Evolutionary conservation across 2,797 vertebrate species (phyloP), one percentile per base, ranked within the genome.

Genomic region (Dromococcyx pavoninus): DNA sequence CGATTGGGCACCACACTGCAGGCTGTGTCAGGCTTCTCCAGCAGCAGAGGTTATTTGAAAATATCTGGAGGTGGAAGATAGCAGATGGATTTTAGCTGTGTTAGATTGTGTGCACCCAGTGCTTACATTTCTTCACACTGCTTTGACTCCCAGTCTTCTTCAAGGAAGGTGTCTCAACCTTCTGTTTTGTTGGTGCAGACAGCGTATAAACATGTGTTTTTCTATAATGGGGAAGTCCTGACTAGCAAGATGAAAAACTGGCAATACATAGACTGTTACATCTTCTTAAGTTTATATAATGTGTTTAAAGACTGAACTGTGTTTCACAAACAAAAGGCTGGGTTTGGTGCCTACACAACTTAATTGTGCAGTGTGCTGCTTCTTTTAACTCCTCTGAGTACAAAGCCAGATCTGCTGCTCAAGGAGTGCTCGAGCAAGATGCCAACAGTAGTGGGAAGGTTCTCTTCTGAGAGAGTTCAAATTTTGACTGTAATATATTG

Each of bases 401-500:
- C 19, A 41, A 57, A 88, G 16, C 72, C 46, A 18, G 44, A 39
- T 76, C 74, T 76, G 57, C 66, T 86, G 27, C 28, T 3, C 2
- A 2, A 56, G 58, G 13, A 73, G 44, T 30, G 64, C 15, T 41
- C 53, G 25, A 44, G 32, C 32, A 48, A 43, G 27, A 46, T 75
- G 8, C 0, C 58, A 61, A 1, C 28, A 44, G 2, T 8, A 60
- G 41, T 28, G 33, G 57, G 61, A 83, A 51, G 4, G 3, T 77
- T 79, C 32, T 81, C 43, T 80, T 71, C 69, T 39, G 41, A 74
- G 41, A 28, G 25, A 61, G 41, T 75, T 91, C 48, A 22, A 73
- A 70, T 61, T 74, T 48, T 83, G 35, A 62, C 17, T 88, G 81
- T 64, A 72, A 91, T 75, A 72, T 90, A 58, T 25, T 66, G 44